Base-by-base conservation (phyloP, 1,140 invertebrate genomes). In the Eumeta japonica region DNA sequence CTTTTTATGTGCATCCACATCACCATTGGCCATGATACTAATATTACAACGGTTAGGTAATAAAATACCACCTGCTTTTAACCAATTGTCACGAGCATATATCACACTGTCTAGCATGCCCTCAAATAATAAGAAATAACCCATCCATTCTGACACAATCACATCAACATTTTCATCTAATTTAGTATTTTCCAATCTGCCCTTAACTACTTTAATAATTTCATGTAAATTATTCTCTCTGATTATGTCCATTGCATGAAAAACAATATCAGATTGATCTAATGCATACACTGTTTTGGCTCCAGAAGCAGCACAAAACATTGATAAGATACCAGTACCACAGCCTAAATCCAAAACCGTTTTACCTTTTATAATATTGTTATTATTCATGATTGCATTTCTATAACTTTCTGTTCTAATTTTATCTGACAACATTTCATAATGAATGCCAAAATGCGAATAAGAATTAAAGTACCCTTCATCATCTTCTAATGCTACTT, bases 141-240 rank as follows among this genome's bases (percentile, higher is more conserved):
- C 97, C 97, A 99, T 99, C 97, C 97, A 99, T 75, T 99, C 97
- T 3, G 93, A 97, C 17, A 99, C 87, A 50, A 98, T 96, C 14
- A 98, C 85, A 67, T 99, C 96, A 12, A 97, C 92, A 78, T 92
- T 89, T 37, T 86, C 83, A n/a, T 81, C 76, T 37, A 97, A 78
- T 38, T 87, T 77, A n/a, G 83, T 83, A 51, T 97, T 90, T 73
- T 99, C 97, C 2, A 99, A 74, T 62, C 90, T 85, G 1, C 93
- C 92, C 70, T 84, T 82, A 3, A 87, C 65, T 24, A 86, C 76
- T 58, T 82, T 64, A 18, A 89, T 80, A 48, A 64, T 78, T 43
- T 82, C 60, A 47, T 79, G 52, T 3, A 85, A 66, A 41, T 84
- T 80, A 52, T 89, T 89, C 65, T 86, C 83, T 48, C 78, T 80